Conservation (phyloP, 1,140 invertebrate genomes). For the Heterodera carotae region DNA sequence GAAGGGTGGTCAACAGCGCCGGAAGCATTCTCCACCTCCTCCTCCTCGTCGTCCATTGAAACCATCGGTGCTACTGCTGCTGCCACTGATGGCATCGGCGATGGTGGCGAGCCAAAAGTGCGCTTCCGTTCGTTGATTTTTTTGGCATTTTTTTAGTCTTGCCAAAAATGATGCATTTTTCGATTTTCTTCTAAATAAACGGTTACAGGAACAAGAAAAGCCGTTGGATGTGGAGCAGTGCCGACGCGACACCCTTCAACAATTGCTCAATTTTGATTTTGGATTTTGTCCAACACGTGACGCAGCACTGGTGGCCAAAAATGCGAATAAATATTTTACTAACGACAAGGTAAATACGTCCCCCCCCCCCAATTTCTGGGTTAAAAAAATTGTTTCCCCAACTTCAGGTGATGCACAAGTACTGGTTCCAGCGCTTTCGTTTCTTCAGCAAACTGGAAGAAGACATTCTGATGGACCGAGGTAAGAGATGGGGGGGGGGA, state of each 20-base stretch:
- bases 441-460: conserved; percentile 61
- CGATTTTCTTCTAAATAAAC: background rate
- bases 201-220: background rate
- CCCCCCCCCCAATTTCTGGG: conserved; percentile 7
- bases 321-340: conserved; percentile 50
- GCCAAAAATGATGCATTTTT: no score
- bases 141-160: no score
- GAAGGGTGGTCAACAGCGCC: background rate
- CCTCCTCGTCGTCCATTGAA: no score
- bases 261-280: conserved; percentile 50
- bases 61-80: no score
- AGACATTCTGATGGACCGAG: conserved; percentile 62
- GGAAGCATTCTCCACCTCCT: background rate
- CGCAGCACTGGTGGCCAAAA: conserved; percentile 51
- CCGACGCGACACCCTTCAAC: no score
- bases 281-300: conserved; percentile 54
- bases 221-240: conserved; percentile 8
- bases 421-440: conserved; percentile 63
- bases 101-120: no score
- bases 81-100: background rate
- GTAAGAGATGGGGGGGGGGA: conserved; percentile 8
- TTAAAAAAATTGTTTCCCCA: conserved; percentile 8
- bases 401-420: conserved; percentile 56
- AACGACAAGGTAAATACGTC: conserved; percentile 44
- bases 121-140: no score